Base-by-base conservation (phyloP, 2,888 invertebrate genomes). In the Aleiodes testaceus region DNA sequence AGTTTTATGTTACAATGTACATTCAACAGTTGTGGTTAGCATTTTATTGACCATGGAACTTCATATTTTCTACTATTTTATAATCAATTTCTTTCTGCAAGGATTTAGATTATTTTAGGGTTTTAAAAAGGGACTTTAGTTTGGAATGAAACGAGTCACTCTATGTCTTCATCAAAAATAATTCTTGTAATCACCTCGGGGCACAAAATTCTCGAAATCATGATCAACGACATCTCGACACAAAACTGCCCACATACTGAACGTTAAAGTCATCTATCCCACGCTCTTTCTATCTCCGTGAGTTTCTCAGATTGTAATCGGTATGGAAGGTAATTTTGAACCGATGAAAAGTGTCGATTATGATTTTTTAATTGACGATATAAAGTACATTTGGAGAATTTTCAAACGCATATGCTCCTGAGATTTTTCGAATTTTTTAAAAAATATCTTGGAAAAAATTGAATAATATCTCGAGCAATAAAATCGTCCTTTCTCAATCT, bases 231-330 rank as follows among this genome's bases (percentile, higher is more conserved):
- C 59, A 59, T 59, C 14, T 42, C 36, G 59, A 36, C 42, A 59
- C 59, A 42, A 59, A 59, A 59, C 59, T 36, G 59, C 59, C 59
- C 59, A 59, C 65, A 44, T 61, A 52, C 42, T 50, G n/a, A 22
- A 52, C 22, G 30, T 30, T 26, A 14, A 26, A n/a, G 55, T 55
- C 59, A 59, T 59, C 4, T 59, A 59, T 59, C 59, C 59, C 59
- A 59, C 59, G 59, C 59, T 59, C 59, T 59, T 26, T 16, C 59
- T 42, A 59, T 18, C 30, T 14, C 12, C 36, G 9, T 30, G 16
- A 59, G 36, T 59, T 59, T 59, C 42, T 59, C 36, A 59, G 14
- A n/a, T 36, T 26, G 36, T 42, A 59, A 36, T 59, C 30, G 30
- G 30, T 30, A 30, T 7, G 22, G 55, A 14, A 30, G 12, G 26